Evolutionary conservation across 2,113 vertebrate species (phyloP), one percentile per base, ranked within the genome.

Genomic region (Mionectes macconnelli): DNA sequence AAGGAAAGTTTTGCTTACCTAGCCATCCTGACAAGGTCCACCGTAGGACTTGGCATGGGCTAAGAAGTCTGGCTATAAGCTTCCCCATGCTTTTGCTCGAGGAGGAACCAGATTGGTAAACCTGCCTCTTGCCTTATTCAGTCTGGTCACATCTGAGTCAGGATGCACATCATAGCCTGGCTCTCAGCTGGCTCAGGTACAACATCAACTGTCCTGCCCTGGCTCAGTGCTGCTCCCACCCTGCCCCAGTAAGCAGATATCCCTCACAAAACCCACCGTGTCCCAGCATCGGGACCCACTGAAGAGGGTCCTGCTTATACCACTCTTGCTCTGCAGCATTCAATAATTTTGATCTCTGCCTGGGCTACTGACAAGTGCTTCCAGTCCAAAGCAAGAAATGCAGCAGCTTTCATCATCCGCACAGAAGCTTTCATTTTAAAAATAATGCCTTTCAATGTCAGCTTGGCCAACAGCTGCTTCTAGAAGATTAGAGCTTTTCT

Each of bases 401-500:
- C 95, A 94, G 90, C 92, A 90, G 96, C 96, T 97, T 95, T 97
- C 93, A 93, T 96, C 90, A 94, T 57, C 84, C 49, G 0, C 90
- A 94, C 66, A 95, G 88, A 96, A 93, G 93, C 96, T 97, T 95
- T 97, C 96, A 96, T 96, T 97, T 96, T 94, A 96, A 94, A 96
- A 96, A 94, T 95, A 96, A 96, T 97, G 96, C 86, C 86, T 97
- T 96, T 97, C 96, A 94, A 72, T 96, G 95, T 96, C 96, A 96
- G 92, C 93, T 94, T 97, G 96, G 96, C 94, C 96, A 97, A 96
- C 96, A 96, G 96, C 96, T 97, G 96, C 96, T 97, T 96, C 96
- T 96, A 94, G 96, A 96, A 97, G 95, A 97, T 96, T 97, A 97
- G 96, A 97, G 96, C 92, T 96, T 96, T 97, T 96, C 90, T 94